Evolutionary conservation across 2,797 vertebrate genomes (phyloP).

Genomic region (Caiman crocodilus): DNA sequence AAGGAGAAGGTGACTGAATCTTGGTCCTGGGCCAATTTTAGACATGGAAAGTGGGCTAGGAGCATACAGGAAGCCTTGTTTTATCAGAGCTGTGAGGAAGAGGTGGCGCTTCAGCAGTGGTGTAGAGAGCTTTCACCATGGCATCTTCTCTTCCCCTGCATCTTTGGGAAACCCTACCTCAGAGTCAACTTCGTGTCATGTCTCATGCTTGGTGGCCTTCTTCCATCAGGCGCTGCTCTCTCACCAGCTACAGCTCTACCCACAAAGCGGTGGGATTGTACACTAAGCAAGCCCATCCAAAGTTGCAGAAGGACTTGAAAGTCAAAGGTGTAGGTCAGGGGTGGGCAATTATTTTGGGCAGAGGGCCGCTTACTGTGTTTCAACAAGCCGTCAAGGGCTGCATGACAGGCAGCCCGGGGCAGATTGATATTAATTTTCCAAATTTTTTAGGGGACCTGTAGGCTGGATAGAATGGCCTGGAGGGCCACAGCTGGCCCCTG

Average conservation of each 20-base stretch:
- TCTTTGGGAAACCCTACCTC: background rate
- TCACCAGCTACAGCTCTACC: background rate
- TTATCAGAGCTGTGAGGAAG: background rate
- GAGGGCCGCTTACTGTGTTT: too few species aligned
- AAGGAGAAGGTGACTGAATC: background rate
- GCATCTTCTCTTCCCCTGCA: background rate
- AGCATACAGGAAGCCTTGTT: background rate
- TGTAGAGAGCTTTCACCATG: background rate
- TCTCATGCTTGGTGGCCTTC: background rate
- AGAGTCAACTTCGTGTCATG: background rate
- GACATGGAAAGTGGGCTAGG: background rate
- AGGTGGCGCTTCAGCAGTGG: constrained; percentile 18
- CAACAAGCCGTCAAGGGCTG: too few species aligned
- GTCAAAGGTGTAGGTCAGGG: too few species aligned
- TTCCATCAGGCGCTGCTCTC: background rate
- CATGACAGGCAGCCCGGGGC: too few species aligned
- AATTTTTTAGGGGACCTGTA: too few species aligned
- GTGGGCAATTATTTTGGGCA: too few species aligned
- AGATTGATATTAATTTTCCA: too few species aligned
- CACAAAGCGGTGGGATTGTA: background rate
- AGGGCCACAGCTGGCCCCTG: too few species aligned
- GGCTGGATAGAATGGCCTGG: too few species aligned
- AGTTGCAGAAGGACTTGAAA: background rate
- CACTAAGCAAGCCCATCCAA: background rate
- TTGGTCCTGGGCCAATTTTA: background rate